Conservation (phyloP, 2,888 invertebrate species). For the Drosophila longiperda region DNA sequence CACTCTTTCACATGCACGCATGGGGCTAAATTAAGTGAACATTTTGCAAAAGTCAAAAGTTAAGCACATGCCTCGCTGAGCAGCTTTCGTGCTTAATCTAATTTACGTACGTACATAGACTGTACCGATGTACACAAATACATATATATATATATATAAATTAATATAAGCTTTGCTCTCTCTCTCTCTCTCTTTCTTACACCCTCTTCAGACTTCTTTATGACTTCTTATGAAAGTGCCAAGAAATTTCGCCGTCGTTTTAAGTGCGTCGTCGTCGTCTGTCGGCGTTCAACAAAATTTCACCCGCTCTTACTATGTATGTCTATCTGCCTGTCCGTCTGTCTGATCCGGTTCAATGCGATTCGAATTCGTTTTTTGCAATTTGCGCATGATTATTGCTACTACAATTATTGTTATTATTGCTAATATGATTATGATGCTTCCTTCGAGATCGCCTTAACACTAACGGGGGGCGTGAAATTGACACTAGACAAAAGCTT, state of each 20-base stretch:
- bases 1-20: not conserved
- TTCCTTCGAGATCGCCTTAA: slow-evolving; percentile 65
- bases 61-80: slow-evolving; percentile 52
- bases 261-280: slow-evolving; percentile 40
- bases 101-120: slow-evolving; percentile 36
- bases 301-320: slow-evolving; percentile 47
- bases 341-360: slow-evolving; percentile 20
- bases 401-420: slow-evolving; percentile 56
- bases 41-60: slow-evolving; percentile 55
- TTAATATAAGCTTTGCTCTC: slow-evolving; percentile 24
- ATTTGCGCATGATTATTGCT: slow-evolving; percentile 67
- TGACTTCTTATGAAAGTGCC: slow-evolving; percentile 73
- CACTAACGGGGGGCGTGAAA: slow-evolving; percentile 62
- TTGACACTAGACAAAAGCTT: slow-evolving; percentile 62
- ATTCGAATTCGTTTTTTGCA: slow-evolving; percentile 59
- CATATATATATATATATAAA: not conserved
- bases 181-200: not conserved
- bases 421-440: slow-evolving; percentile 29
- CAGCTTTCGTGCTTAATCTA: slow-evolving; percentile 67
- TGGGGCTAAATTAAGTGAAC: slow-evolving; percentile 37
- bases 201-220: slow-evolving; percentile 33
- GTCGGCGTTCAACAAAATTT: slow-evolving; percentile 58
- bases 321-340: slow-evolving; percentile 18
- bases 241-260: slow-evolving; percentile 68
- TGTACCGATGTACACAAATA: not conserved